These are phyloP conservation scores for Oasisia sp. DNA, from an alignment of 2,888 invertebrate genomes.

Conservation along the genomic window DNA sequence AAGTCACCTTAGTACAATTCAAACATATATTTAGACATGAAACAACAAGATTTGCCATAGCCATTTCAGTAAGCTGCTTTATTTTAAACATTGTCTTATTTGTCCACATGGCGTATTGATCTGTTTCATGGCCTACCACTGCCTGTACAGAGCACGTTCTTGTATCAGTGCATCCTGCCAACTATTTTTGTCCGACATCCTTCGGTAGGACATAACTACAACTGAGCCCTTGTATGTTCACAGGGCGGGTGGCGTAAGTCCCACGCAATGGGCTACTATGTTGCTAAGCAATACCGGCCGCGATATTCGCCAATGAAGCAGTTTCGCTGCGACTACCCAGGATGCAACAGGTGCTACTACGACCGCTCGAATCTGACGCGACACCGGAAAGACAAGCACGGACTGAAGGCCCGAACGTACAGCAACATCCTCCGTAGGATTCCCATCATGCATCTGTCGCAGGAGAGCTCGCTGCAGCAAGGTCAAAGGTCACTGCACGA, in stretches of 20 bases:
- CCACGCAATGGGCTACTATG: background rate
- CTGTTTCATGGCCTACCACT: background rate
- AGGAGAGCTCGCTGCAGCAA: too few species aligned
- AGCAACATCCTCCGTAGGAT: background rate
- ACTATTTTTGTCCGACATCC: background rate
- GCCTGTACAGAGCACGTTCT: background rate
- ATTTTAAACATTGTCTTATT: background rate
- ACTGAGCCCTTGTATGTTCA: background rate
- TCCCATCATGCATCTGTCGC: background rate
- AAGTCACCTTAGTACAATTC: too few species aligned
- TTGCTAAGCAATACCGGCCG: conserved; percentile 12
- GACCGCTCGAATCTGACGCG: background rate
- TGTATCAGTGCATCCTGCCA: background rate
- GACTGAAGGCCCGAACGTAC: background rate
- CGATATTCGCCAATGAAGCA: background rate
- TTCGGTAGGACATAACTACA: background rate
- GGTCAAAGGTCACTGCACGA: background rate
- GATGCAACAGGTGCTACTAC: conserved; percentile 4
- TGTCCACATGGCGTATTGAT: background rate
- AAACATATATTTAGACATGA: too few species aligned
- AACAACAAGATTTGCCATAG: too few species aligned
- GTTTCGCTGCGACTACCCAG: conserved; percentile 6
- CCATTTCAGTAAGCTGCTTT: background rate
- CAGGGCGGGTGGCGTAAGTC: background rate
- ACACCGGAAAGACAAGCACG: background rate